Percentiles rank a stretch among this genome's conserved stretches.
These are phyloP conservation scores for Syngnathus typhle DNA, from an alignment of 2,113 vertebrate species.

Conservation along the genomic window DNA sequence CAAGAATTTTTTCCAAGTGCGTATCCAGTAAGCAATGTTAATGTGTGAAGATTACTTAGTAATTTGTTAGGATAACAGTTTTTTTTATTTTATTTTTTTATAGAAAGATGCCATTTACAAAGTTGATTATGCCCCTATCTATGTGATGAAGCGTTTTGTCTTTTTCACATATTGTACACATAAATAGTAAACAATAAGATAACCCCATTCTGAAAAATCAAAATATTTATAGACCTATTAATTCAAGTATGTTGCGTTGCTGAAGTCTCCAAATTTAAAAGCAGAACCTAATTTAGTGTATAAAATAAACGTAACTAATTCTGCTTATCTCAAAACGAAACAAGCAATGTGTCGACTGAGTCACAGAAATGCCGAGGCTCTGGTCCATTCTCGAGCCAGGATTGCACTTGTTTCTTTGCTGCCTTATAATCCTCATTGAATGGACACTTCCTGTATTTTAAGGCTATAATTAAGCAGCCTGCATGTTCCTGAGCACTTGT, in stretches of 20 bases:
- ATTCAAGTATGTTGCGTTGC: background rate
- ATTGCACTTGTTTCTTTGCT: constrained; percentile 43
- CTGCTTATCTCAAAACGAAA: constrained; percentile 15
- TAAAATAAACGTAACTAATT: background rate
- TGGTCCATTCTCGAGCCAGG: constrained; percentile 41
- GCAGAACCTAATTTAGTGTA: background rate
- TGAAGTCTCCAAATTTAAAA: background rate
- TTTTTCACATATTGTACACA: background rate
- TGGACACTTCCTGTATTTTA: constrained; percentile 69
- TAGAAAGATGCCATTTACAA: no score
- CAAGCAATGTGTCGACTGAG: background rate
- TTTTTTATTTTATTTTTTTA: no score
- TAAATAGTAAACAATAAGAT: background rate
- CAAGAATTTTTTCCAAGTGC: constrained; percentile 21
- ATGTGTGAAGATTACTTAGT: constrained; percentile 27
- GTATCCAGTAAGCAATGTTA: constrained; percentile 36
- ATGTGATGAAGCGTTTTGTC: background rate
- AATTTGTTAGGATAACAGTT: constrained; percentile 16
- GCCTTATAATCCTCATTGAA: constrained; percentile 57
- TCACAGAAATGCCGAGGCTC: background rate
- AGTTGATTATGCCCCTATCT: no score
- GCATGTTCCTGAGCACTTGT: constrained; percentile 54
- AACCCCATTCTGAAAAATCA: background rate
- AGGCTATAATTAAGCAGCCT: constrained; percentile 67
- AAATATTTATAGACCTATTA: background rate